These are phyloP conservation scores for Hydrozoanthus tunicans DNA, from an alignment of 64 coral and sea anemone species.

Conservation along the genomic window DNA sequence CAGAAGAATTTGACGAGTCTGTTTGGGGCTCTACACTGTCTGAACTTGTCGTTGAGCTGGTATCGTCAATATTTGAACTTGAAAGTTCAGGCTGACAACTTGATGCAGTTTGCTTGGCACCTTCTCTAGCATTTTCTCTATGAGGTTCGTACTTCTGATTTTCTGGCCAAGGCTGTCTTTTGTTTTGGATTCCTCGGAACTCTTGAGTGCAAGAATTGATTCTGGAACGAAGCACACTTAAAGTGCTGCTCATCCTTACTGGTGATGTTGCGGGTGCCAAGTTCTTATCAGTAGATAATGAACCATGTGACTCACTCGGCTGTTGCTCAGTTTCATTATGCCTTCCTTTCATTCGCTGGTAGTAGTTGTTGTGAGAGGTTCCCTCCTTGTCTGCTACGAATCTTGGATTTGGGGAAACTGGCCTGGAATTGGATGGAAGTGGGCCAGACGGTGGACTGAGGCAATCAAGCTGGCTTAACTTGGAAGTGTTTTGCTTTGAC, in stretches of 20 bases:
- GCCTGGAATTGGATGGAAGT: no score
- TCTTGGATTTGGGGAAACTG: background rate
- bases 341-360: background rate
- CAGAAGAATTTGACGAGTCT: slow-evolving; percentile 62
- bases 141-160: background rate
- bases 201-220: slow-evolving; percentile 40
- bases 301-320: background rate
- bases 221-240: slow-evolving; percentile 24
- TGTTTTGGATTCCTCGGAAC: background rate
- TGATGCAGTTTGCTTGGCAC: background rate
- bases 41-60: slow-evolving; percentile 60
- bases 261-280: background rate
- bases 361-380: background rate
- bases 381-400: background rate
- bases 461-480: no score
- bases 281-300: background rate
- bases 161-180: background rate
- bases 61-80: slow-evolving; percentile 59
- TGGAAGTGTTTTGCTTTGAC: no score
- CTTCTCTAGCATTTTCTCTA: background rate
- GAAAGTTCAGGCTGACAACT: background rate
- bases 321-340: background rate
- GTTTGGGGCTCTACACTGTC: slow-evolving; percentile 58
- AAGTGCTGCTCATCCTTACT: background rate
- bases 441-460: no score